Base-by-base conservation (phyloP, 2,888 invertebrate species). In the Heliconius hortense region DNA sequence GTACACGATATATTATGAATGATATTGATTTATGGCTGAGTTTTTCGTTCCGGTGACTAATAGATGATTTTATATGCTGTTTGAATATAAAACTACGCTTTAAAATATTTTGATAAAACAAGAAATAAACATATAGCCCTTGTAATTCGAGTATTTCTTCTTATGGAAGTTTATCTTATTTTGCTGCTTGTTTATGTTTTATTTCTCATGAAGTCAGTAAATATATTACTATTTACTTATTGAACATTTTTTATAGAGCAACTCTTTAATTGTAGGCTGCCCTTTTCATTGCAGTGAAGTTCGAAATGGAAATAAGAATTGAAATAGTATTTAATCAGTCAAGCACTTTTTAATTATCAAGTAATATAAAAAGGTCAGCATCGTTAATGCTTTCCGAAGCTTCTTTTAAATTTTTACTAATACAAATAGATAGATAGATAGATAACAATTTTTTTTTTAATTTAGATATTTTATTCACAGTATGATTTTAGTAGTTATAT, bases 1-100 rank as follows among this genome's bases (percentile, higher is more conserved):
- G 60, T 75, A 76, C 75, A 28, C 72, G 7, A 31, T 76, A 69
- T 75, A 64, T 75, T 74, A 53, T 75, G 73, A 69, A 66, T 28
- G 63, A 66, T 43, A 63, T 28, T 59, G 73, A 74, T 73, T 73
- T 62, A 75, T 48, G 60, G n/a, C 60, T 35, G 60, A 26, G 24
- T 70, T 59, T 69, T 60, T 56, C 63, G 73, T 69, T 74, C 75
- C 72, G 76, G 66, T 79, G 77, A 79, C 77, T 76, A 70, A 75
- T 75, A 59, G n/a, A 31, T 69, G n/a, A 53, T 56, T 53, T 68
- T 21, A 4, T 1, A 28, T 28, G 48, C 21, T 18, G 48, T 21
- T 48, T 28, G 28, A 68, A 68, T 68, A 5, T 68, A 28, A 48
- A 35, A 2, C 21, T 62, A 10, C 18, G 2, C 5, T 48, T 18